Conservation (phyloP, 1,140 invertebrate genomes). For the Plectus sambesii region DNA sequence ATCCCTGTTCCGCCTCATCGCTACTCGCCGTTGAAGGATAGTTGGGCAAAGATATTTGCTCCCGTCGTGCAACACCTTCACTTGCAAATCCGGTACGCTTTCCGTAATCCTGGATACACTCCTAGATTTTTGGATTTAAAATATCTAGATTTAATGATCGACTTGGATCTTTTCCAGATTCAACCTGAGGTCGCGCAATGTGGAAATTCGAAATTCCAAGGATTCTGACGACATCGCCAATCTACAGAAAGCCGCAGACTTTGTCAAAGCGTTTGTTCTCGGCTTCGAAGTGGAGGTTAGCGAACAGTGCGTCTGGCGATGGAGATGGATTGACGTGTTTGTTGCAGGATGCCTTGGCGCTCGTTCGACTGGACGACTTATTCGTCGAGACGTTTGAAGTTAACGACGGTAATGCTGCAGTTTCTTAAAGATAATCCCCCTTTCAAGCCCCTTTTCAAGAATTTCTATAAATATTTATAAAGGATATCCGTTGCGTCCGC, state of each 20-base stretch:
- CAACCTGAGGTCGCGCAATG: slow-evolving; percentile 77
- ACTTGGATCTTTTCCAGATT: slow-evolving; percentile 51
- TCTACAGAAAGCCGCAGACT: slow-evolving; percentile 93
- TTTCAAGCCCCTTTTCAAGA: slow-evolving; percentile 8
- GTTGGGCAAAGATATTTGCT: slow-evolving; percentile 92
- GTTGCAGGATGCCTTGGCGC: slow-evolving; percentile 69
- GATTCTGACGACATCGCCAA: slow-evolving; percentile 61
- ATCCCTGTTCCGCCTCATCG: slow-evolving; percentile 62
- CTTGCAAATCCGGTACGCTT: slow-evolving; percentile 63
- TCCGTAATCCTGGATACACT: background rate
- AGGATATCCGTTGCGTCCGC: too few species aligned
- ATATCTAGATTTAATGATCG: background rate
- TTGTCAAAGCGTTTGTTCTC: slow-evolving; percentile 86
- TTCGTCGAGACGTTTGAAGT: slow-evolving; percentile 95
- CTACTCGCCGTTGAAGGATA: slow-evolving; percentile 83
- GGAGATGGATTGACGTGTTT: slow-evolving; percentile 8
- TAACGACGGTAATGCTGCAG: slow-evolving; percentile 61
- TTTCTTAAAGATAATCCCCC: slow-evolving; percentile 10
- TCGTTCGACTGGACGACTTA: slow-evolving; percentile 86
- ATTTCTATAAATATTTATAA: too few species aligned
- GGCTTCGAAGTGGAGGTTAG: slow-evolving; percentile 83
- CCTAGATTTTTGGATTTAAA: background rate
- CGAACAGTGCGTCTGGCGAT: slow-evolving; percentile 9
- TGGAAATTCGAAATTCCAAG: slow-evolving; percentile 61
- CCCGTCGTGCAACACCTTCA: slow-evolving; percentile 88